Evolutionary conservation across 1,140 invertebrate genomes (phyloP).

Genomic region (Delia radicum): DNA sequence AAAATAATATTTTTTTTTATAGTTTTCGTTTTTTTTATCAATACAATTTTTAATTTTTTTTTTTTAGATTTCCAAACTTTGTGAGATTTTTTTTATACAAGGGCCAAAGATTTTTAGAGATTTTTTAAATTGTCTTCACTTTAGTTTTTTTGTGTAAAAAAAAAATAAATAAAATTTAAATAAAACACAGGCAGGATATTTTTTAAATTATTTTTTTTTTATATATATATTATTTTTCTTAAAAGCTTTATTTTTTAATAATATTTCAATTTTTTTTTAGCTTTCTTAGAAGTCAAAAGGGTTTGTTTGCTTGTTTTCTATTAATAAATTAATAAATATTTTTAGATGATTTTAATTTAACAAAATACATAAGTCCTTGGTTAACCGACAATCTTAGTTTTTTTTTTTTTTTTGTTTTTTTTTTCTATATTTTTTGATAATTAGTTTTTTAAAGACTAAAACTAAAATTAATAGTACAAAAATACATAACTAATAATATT

Average conservation of each 20-base stretch:
- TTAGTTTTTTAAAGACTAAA: background rate
- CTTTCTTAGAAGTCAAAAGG: background rate
- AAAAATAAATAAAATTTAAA: slow-evolving; percentile 6
- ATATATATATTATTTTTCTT: slow-evolving; percentile 1
- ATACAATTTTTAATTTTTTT: background rate
- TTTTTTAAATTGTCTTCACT: slow-evolving; percentile 15
- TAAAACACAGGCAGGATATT: slow-evolving; percentile 6
- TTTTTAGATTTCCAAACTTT: background rate
- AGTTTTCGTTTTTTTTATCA: slow-evolving; percentile 12
- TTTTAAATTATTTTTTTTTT: slow-evolving; percentile 7
- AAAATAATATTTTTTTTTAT: slow-evolving; percentile 26
- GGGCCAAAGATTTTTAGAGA: slow-evolving; percentile 10
- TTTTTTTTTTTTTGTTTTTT: slow-evolving; percentile 3
- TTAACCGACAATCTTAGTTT: background rate
- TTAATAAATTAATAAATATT: slow-evolving; percentile 18
- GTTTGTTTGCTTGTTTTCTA: background rate
- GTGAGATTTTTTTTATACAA: background rate
- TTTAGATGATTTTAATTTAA: background rate
- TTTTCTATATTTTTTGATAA: background rate
- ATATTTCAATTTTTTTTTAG: background rate
- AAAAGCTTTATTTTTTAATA: slow-evolving; percentile 9
- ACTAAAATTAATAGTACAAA: background rate
- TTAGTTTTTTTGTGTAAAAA: background rate
- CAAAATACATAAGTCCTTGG: slow-evolving; percentile 16
- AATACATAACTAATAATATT: background rate